Conservation (phyloP, 2,888 invertebrate species). For the Nomada lathburiana region DNA sequence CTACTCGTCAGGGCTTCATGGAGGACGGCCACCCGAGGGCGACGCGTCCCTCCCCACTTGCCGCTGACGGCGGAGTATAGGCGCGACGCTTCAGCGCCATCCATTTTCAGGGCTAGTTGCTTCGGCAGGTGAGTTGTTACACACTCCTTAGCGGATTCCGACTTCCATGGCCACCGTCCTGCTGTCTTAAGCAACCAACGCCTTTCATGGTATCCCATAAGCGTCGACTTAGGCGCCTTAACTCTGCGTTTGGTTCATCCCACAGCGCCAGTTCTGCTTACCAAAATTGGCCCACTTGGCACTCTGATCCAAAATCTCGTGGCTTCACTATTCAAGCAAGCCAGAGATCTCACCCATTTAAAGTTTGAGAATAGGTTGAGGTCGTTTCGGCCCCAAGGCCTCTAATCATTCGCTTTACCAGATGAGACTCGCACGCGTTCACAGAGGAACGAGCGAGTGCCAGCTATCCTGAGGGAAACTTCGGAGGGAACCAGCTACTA, state of each 20-base stretch:
- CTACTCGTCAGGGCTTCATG: conserved; percentile 88
- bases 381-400: conserved; percentile 87
- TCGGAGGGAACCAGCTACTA: no score
- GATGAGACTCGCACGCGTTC: conserved; percentile 90
- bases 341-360: conserved; percentile 88
- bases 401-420: conserved; percentile 91
- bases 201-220: conserved; percentile 48
- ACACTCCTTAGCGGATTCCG: conserved; percentile 83
- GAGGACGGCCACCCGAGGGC: conserved; percentile 1
- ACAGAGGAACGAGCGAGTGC: conserved; percentile 88
- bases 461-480: no score
- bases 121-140: conserved; percentile 85
- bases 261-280: conserved; percentile 92
- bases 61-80: conserved; percentile 86
- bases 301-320: conserved; percentile 34
- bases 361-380: no score
- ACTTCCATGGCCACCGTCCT: conserved; percentile 92
- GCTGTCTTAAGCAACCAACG: conserved; percentile 26
- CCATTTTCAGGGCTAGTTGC: conserved; percentile 89
- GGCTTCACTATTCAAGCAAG: conserved; percentile 85
- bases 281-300: conserved; percentile 45
- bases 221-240: conserved; percentile 70
- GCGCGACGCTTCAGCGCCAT: conserved; percentile 87
- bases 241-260: conserved; percentile 87
- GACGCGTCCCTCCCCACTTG: conserved; percentile 77